phyloP scores from a whole-genome alignment of 2,113 vertebrate species.

The Balaeniceps rex region DNA sequence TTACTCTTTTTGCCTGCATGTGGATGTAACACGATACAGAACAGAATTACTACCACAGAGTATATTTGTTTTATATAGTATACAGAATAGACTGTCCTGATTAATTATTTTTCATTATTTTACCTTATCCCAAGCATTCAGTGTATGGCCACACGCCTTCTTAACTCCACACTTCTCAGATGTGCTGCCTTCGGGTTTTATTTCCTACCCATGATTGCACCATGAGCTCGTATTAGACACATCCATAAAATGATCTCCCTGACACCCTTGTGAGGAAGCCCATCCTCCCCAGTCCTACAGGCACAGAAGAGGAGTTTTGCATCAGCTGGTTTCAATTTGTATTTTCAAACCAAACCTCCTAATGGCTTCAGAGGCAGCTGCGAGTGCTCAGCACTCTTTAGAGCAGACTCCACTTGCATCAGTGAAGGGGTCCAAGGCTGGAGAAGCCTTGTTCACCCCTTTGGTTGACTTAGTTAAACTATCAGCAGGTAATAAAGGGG shows the following conservation, averaged over 20 bases:
- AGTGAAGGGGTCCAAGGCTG: not conserved
- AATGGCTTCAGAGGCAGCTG: not conserved
- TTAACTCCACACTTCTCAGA: not conserved
- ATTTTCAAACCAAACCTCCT: not conserved
- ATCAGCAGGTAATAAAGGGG: not conserved
- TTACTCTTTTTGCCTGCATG: not conserved
- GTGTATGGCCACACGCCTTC: not conserved
- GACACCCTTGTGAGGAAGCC: not conserved
- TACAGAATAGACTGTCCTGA: not conserved
- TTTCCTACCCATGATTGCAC: not conserved
- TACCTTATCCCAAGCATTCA: not conserved
- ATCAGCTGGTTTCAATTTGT: not conserved
- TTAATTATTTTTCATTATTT: not conserved
- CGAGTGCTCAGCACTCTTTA: not conserved
- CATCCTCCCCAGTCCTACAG: not conserved
- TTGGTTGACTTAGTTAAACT: not conserved
- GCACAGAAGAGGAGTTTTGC: not conserved
- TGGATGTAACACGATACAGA: rapidly evolving
- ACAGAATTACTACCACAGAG: not conserved
- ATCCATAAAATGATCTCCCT: not conserved
- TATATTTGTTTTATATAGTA: not conserved
- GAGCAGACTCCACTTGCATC: not conserved
- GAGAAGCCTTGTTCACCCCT: not conserved
- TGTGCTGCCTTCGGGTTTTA: not conserved
- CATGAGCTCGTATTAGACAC: not conserved